Evolutionary conservation across 92 coral and sea anemone species (phyloP).

Genomic region (Meandrina meandrites): DNA sequence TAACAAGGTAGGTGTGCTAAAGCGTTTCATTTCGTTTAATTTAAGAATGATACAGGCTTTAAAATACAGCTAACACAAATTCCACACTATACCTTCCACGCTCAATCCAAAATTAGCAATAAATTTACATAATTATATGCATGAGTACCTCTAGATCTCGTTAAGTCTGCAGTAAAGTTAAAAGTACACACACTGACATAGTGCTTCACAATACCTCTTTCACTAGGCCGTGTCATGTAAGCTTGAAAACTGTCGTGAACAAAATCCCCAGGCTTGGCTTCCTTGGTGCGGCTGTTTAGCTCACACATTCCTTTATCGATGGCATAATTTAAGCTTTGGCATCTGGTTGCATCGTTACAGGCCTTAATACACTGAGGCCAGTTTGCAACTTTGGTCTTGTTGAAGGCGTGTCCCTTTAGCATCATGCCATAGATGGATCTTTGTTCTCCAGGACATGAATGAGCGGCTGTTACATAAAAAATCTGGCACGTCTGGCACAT

Average conservation of each 20-base stretch:
- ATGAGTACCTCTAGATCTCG: not conserved
- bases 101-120: not conserved
- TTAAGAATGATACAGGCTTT: not conserved
- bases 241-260: not conserved
- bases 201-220: slow-evolving; percentile 2
- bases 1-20: too few relatives aligned
- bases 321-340: slow-evolving; percentile 26
- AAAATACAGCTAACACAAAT: too few relatives aligned
- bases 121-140: too few relatives aligned
- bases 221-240: not conserved
- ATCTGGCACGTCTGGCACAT: not conserved
- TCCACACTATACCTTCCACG: too few relatives aligned
- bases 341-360: not conserved
- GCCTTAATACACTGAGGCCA: not conserved
- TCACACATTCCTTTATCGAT: not conserved
- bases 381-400: not conserved
- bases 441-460: not conserved
- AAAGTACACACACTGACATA: too few relatives aligned
- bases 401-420: slow-evolving; percentile 10
- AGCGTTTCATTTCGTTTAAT: too few relatives aligned
- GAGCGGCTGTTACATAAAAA: not conserved
- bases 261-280: slow-evolving; percentile 1
- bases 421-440: not conserved
- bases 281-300: slow-evolving; percentile 9
- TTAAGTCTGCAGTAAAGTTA: too few relatives aligned